Percentiles rank a stretch among this genome's conserved stretches.
phyloP scores from a whole-genome alignment of 1,140 invertebrate species.

The Drosophila pruinosa region DNA sequence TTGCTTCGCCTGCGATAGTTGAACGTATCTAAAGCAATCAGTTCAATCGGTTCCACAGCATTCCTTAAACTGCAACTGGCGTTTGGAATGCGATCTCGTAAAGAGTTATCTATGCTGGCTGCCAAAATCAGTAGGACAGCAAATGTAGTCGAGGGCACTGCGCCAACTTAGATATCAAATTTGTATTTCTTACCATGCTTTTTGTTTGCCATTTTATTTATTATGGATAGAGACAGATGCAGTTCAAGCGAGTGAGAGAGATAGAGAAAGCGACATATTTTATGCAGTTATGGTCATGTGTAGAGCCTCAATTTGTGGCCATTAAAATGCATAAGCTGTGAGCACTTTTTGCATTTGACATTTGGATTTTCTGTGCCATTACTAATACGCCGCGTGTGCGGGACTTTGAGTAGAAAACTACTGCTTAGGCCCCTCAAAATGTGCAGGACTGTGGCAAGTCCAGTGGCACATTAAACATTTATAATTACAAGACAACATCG shows the following conservation, averaged over 20 bases:
- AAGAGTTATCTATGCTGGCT: slow-evolving; percentile 2
- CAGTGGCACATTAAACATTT: slow-evolving; percentile 67
- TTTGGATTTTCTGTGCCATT: slow-evolving; percentile 27
- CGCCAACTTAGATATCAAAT: slow-evolving; percentile 38
- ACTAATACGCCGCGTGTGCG: slow-evolving; percentile 43
- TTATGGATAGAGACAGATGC: slow-evolving; percentile 2
- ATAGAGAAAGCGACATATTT: background rate
- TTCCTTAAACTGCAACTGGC: background rate
- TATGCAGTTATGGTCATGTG: slow-evolving; percentile 14
- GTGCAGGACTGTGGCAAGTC: background rate
- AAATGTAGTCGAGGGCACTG: slow-evolving; percentile 23
- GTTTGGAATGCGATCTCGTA: background rate
- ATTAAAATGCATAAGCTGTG: slow-evolving; percentile 76
- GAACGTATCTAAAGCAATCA: background rate
- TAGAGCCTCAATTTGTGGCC: slow-evolving; percentile 70
- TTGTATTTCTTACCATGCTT: slow-evolving; percentile 37
- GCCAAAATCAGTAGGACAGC: slow-evolving; percentile 30
- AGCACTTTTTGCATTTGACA: slow-evolving; percentile 62
- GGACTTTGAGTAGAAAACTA: background rate
- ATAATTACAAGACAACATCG: slow-evolving; percentile 69
- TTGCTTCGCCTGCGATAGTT: background rate
- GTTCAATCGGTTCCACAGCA: background rate
- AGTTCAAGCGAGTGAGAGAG: background rate
- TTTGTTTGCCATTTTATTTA: slow-evolving; percentile 51
- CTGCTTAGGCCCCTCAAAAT: background rate